phyloP scores from a whole-genome alignment of 1,140 invertebrate species.

The Ooceraea biroi region DNA sequence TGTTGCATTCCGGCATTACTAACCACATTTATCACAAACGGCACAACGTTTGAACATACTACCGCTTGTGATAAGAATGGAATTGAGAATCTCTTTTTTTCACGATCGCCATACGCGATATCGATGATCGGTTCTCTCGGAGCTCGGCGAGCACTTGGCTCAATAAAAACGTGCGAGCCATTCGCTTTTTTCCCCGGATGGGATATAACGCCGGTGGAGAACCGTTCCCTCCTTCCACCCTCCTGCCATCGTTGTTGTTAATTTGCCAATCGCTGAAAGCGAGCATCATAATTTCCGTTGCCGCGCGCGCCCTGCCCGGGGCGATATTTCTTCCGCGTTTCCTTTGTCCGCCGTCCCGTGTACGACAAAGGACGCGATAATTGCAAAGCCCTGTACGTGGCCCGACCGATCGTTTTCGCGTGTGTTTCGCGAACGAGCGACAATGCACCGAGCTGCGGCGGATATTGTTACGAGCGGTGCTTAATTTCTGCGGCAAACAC shows the following conservation, averaged over 20 bases:
- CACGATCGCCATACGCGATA: constrained; percentile 37
- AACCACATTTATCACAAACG: constrained; percentile 27
- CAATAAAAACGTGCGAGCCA: constrained; percentile 36
- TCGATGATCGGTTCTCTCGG: constrained; percentile 31
- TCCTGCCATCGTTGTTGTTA: constrained; percentile 24
- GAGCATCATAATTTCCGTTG: constrained; percentile 55
- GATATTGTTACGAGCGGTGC: constrained; percentile 28
- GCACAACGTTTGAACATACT: constrained; percentile 14
- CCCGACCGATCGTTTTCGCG: constrained; percentile 49
- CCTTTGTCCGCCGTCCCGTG: constrained; percentile 32
- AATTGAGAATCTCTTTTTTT: constrained; percentile 24
- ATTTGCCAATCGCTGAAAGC: constrained; percentile 52
- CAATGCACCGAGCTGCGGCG: not conserved
- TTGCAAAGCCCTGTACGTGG: constrained; percentile 63
- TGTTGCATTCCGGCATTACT: constrained; percentile 7
- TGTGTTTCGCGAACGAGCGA: constrained; percentile 22
- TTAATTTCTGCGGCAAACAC: constrained; percentile 35
- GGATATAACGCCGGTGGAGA: constrained; percentile 18
- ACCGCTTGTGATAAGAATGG: not conserved
- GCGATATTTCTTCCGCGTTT: constrained; percentile 57
- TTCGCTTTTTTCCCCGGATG: not conserved
- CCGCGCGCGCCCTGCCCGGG: constrained; percentile 1
- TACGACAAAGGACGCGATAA: constrained; percentile 50
- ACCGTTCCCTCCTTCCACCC: not conserved
- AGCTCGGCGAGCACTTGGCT: constrained; percentile 27